Evolutionary conservation across 1,140 invertebrate species (phyloP).

Genomic region (Hermetia illucens): DNA sequence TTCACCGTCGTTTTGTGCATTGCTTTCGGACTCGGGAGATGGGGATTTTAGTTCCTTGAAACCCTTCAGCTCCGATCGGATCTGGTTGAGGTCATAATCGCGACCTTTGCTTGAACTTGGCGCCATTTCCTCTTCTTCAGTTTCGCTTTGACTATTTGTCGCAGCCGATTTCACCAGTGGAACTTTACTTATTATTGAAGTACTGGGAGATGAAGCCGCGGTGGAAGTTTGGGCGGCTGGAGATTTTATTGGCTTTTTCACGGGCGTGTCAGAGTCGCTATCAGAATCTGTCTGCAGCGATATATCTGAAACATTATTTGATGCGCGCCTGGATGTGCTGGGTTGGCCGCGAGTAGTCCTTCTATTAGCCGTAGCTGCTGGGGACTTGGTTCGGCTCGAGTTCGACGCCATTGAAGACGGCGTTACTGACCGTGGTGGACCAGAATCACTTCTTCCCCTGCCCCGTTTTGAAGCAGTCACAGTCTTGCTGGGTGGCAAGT

Average conservation of each 20-base stretch:
- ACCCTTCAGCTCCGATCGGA: conserved; percentile 68
- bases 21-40: conserved; percentile 9
- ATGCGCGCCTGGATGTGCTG: conserved; percentile 20
- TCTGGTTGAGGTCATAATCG: conserved; percentile 71
- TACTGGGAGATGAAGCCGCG: conserved; percentile 6
- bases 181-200: conserved; percentile 3
- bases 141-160: conserved; percentile 26
- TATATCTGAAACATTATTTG: conserved; percentile 30
- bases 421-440: conserved; percentile 41
- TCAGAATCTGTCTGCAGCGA: conserved; percentile 43
- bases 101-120: conserved; percentile 38
- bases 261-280: conserved; percentile 39
- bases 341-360: conserved; percentile 12
- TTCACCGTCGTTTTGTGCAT: conserved; percentile 11
- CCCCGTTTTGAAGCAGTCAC: conserved; percentile 24
- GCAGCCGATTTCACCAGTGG: conserved; percentile 5
- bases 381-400: conserved; percentile 48
- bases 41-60: conserved; percentile 31
- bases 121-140: conserved; percentile 26
- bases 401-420: conserved; percentile 42
- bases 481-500: conserved; percentile 4
- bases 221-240: conserved; percentile 1
- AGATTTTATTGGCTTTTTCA: conserved; percentile 24
- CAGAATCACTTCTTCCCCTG: conserved; percentile 32
- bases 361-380: conserved; percentile 35